Evolutionary conservation across 2,113 vertebrate genomes (phyloP).

Genomic region (Ondatra zibethicus): DNA sequence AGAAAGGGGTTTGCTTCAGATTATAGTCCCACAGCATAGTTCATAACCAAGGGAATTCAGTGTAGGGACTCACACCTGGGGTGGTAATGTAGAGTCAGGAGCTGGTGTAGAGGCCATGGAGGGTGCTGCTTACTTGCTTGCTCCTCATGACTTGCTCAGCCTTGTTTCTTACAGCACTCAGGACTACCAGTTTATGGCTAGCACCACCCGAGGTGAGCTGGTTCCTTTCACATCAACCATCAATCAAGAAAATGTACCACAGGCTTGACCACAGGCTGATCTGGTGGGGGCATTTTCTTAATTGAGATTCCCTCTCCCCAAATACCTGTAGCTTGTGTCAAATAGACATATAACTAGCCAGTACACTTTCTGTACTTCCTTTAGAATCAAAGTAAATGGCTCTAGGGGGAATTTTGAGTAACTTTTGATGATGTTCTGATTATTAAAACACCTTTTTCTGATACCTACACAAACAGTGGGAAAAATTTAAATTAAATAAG

Average conservation of each 20-base stretch:
- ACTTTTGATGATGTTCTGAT: not conserved
- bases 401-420: constrained; percentile 25
- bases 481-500: not conserved
- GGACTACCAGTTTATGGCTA: not conserved
- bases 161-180: not conserved
- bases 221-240: not conserved
- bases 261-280: not conserved
- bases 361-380: not conserved
- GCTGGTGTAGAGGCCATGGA: not conserved
- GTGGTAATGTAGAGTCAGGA: not conserved
- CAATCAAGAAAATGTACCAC: not conserved
- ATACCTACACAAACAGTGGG: not conserved
- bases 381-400: not conserved
- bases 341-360: not conserved
- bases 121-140: not conserved
- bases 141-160: not conserved
- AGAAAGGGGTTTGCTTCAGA: not conserved
- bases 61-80: not conserved
- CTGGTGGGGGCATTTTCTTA: not conserved
- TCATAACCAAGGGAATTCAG: not conserved
- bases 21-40: not conserved
- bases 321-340: not conserved
- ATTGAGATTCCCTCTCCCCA: not conserved
- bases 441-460: constrained; percentile 30
- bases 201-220: not conserved